Evolutionary conservation across 2,113 vertebrate genomes (phyloP).

Genomic region (Arizona elegans): DNA sequence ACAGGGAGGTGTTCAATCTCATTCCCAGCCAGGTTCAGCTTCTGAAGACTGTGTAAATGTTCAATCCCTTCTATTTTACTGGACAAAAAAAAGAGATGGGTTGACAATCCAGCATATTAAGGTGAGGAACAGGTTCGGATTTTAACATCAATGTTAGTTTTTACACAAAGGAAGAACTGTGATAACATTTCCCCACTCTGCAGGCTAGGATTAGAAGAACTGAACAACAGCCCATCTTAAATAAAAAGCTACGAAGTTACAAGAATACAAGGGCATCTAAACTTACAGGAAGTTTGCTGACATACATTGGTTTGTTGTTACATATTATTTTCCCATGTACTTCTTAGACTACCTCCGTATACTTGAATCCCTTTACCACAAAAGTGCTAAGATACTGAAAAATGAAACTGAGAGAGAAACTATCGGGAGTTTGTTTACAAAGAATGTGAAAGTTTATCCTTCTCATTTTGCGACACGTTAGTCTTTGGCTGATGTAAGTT

Average conservation of each 20-base stretch:
- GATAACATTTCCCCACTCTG: not conserved
- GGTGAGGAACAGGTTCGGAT: not conserved
- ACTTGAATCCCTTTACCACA: not conserved
- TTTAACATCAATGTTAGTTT: not conserved
- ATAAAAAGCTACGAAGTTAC: not conserved
- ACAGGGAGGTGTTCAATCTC: conserved; percentile 79
- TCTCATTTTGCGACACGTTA: not conserved
- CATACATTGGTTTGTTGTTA: not conserved
- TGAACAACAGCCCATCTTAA: not conserved
- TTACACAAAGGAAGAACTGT: not conserved
- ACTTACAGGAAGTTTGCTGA: not conserved
- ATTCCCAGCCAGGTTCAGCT: conserved; percentile 81
- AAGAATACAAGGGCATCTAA: not conserved
- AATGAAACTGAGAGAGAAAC: not conserved
- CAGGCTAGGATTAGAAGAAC: not conserved
- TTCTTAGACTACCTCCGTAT: not conserved
- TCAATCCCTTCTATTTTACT: conserved; percentile 88
- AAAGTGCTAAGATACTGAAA: not conserved
- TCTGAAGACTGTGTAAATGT: conserved; percentile 78
- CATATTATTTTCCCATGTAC: not conserved
- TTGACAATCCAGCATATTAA: not conserved
- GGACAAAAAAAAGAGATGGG: conserved; percentile 50
- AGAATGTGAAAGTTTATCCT: not conserved
- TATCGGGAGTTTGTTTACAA: not conserved
- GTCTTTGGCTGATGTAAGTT: not conserved